A percentile compares a stretch with the other conserved stretches of the same genome.
Evolutionary conservation across 2,888 invertebrate genomes (phyloP).

Genomic region (Calameuta pallipes): DNA sequence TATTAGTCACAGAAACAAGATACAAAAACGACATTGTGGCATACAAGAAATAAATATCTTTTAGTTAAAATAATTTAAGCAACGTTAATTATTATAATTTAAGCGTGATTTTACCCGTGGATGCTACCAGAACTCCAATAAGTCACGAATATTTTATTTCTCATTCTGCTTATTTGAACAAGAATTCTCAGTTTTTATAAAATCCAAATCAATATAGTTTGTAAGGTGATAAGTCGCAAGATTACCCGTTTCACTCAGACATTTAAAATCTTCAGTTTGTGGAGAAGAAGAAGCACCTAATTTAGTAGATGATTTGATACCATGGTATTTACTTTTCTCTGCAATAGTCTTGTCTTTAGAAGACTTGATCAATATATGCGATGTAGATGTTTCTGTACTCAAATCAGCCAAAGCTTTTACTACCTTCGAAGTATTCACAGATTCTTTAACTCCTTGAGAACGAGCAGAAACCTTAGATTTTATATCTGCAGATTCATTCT

Average conservation of each 20-base stretch:
- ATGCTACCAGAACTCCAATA: background rate
- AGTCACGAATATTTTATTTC: background rate
- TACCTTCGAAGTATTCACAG: background rate
- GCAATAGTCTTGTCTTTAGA: background rate
- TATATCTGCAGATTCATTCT: background rate
- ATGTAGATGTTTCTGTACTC: background rate
- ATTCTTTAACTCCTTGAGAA: background rate
- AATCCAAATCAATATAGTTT: background rate
- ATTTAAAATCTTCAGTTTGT: background rate
- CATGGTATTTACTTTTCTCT: background rate
- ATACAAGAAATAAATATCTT: background rate
- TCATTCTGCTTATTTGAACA: background rate
- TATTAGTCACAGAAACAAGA: background rate
- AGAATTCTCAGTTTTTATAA: background rate
- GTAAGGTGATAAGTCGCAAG: background rate
- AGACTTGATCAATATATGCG: background rate
- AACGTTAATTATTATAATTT: background rate
- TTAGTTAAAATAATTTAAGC: background rate
- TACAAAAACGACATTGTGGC: background rate
- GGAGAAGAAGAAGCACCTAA: background rate
- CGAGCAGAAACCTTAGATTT: background rate
- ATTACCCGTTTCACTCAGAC: background rate
- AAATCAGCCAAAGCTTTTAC: background rate
- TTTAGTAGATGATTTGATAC: background rate
- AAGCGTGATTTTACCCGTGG: background rate